Percentiles rank a stretch among this genome's conserved stretches.
Evolutionary conservation across 2,113 vertebrate species (phyloP).

Genomic region (Phyllostomus discolor): DNA sequence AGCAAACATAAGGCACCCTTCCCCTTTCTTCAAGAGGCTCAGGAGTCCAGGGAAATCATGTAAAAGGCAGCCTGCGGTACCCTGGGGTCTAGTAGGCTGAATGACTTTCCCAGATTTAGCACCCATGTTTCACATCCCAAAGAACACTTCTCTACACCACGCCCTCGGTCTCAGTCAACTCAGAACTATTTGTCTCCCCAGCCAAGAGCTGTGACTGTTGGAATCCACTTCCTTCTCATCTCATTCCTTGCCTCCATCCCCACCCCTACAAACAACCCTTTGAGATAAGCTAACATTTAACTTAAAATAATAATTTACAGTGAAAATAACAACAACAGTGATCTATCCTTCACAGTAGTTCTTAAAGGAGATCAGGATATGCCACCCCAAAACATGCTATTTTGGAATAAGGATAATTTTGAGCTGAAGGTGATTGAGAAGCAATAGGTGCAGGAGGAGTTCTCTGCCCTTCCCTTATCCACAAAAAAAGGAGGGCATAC

Average conservation of each 20-base stretch:
- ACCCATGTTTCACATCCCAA: not conserved
- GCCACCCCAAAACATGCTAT: not conserved
- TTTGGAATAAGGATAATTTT: conserved; percentile 10
- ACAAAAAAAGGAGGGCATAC: not conserved
- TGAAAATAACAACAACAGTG: not conserved
- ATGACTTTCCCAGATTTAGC: not conserved
- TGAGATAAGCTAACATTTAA: not conserved
- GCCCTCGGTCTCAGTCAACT: not conserved
- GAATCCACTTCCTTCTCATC: not conserved
- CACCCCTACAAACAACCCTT: not conserved
- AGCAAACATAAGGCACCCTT: not conserved
- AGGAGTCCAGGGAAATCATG: not conserved
- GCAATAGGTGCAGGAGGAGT: not conserved
- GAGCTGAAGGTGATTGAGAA: not conserved
- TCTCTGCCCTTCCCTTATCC: not conserved
- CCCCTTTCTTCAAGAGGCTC: not conserved
- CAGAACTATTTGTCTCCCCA: not conserved
- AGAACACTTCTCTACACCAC: not conserved
- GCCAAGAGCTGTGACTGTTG: not conserved
- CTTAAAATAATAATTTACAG: not conserved
- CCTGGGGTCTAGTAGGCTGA: not conserved
- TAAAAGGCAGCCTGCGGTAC: not conserved
- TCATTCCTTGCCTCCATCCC: not conserved
- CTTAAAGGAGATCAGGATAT: not conserved
- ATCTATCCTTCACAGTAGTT: not conserved